Evolutionary conservation across 64 coral and sea anemone genomes (phyloP).

Genomic region (Porites australiensis): DNA sequence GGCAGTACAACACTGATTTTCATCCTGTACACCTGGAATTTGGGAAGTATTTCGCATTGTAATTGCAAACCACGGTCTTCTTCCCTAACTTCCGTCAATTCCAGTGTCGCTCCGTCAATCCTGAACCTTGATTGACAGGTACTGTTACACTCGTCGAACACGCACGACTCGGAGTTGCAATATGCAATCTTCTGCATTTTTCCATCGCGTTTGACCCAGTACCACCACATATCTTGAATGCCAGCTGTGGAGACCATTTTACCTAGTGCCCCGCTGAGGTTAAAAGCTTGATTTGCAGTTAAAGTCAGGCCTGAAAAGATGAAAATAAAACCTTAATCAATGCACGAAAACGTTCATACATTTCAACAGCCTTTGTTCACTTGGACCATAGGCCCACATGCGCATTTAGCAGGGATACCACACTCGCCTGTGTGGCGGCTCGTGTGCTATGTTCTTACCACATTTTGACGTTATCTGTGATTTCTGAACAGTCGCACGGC

Average conservation of each 20-base stretch:
- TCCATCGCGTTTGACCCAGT: background rate
- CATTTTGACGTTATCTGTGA: too few relatives aligned
- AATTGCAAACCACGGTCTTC: slow-evolving; percentile 18
- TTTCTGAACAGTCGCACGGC: too few relatives aligned
- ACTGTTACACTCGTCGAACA: background rate
- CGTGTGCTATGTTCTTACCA: too few relatives aligned
- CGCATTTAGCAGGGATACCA: too few relatives aligned
- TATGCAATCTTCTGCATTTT: background rate
- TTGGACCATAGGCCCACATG: too few relatives aligned
- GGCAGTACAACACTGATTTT: background rate
- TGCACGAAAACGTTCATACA: too few relatives aligned
- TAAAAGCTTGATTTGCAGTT: background rate
- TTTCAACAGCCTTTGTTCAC: too few relatives aligned
- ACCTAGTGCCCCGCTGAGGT: background rate
- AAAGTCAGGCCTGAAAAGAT: background rate
- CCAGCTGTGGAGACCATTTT: background rate
- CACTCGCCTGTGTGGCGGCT: too few relatives aligned
- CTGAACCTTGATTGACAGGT: background rate
- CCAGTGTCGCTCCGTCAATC: background rate
- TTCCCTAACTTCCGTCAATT: background rate
- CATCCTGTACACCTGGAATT: background rate
- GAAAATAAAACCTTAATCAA: too few relatives aligned
- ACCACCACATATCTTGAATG: slow-evolving; percentile 2
- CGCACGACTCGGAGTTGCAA: background rate
- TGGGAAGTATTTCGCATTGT: background rate